Percentiles rank a stretch among this genome's conserved stretches.
Conservation (phyloP, 2,888 invertebrate genomes). For the Heliconius sara region DNA sequence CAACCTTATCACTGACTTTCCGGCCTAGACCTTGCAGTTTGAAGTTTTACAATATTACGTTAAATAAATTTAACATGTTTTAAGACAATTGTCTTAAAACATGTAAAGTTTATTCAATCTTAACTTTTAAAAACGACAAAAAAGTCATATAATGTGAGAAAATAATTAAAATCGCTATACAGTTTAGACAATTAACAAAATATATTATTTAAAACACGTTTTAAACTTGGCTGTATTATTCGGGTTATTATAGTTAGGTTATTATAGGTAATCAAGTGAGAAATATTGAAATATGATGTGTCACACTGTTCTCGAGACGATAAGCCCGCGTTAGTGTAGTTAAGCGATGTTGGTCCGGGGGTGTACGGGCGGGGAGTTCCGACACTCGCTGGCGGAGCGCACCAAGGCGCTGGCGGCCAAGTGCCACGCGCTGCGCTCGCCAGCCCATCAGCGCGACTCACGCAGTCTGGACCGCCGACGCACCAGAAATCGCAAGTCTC, state of each 20-base stretch:
- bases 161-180: constrained; percentile 2
- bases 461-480: constrained; percentile 71
- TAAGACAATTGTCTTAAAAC: neutral
- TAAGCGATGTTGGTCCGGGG: constrained; percentile 78
- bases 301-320: constrained; percentile 50
- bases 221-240: constrained; percentile 41
- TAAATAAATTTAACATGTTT: neutral
- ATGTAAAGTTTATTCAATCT: neutral
- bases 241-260: neutral
- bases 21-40: constrained; percentile 36
- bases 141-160: constrained; percentile 13
- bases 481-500: constrained; percentile 80
- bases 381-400: constrained; percentile 79
- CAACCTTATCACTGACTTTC: constrained; percentile 29
- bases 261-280: neutral
- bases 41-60: constrained; percentile 1
- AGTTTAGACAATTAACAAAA: neutral
- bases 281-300: constrained; percentile 27
- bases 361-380: constrained; percentile 76
- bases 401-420: constrained; percentile 80
- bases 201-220: constrained; percentile 7
- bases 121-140: neutral
- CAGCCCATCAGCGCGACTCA: constrained; percentile 63
- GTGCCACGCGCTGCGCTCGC: constrained; percentile 77
- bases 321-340: constrained; percentile 52